Evolutionary conservation across 2,888 invertebrate genomes (phyloP), one percentile per base, ranked within the genome.

Genomic region (Scrobipalpa atriplicella): DNA sequence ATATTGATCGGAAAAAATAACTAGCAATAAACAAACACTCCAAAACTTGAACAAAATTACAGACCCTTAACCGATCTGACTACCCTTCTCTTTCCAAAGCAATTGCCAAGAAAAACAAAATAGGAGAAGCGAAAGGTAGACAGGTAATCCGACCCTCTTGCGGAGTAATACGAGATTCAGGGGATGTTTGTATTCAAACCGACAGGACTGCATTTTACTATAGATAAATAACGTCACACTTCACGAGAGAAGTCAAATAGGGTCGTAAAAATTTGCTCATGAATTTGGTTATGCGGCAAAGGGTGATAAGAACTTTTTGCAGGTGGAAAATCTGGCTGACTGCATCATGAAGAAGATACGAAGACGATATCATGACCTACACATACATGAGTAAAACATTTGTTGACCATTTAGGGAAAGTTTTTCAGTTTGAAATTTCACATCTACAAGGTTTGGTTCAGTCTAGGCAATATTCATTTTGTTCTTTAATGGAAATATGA

Each of bases 401-500:
- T n/a, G n/a, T n/a, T n/a, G n/a, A n/a, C n/a, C n/a, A n/a, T n/a
- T 29, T 29, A 29, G 29, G 2, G 5, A 29, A 29, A 29, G 29
- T 29, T 29, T 2, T 29, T 29, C 5, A 29, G 29, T 29, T 29
- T 29, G 29, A 29, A 29, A 29, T 5, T 29, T 5, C 29, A 29
- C 29, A 3, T 29, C 29, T 29, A 47, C 47, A 47, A 1, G 47
- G 47, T 47, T 47, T 56, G 58, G 36, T 38, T 36, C n/a, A 58
- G 38, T 36, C 69, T 64, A 69, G 66, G 67, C 76, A 76, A 73
- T 76, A 77, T 78, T 78, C 78, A 77, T 75, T n/a, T 66, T 70
- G 68, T 66, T 62, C 68, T 58, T 69, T 77, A 78, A 78, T 80
- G 74, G 75, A 78, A 76, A 74, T 78, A 76, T 79, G 76, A 81